Evolutionary conservation across 1,140 invertebrate genomes (phyloP).

Genomic region (Psix sp.): DNA sequence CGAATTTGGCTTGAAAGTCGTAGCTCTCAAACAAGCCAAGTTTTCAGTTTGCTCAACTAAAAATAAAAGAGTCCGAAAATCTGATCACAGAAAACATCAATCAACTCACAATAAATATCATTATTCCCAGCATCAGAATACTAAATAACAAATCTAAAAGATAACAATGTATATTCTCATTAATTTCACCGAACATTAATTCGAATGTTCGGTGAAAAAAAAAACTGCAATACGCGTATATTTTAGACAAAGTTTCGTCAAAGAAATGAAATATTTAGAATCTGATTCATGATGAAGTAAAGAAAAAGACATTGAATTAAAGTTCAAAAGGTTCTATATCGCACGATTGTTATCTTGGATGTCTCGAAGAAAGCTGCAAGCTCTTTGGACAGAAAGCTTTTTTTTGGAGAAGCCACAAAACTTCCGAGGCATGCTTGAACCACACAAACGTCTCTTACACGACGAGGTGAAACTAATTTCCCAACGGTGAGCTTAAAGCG

Average conservation of each 20-base stretch:
- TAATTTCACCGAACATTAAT: too few species aligned
- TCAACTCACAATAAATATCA: too few species aligned
- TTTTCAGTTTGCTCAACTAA: slow-evolving; percentile 16
- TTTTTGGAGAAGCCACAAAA: slow-evolving; percentile 46
- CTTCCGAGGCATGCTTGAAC: slow-evolving; percentile 44
- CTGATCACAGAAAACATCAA: slow-evolving; percentile 16
- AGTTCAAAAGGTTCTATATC: slow-evolving; percentile 4
- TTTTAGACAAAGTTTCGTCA: too few species aligned
- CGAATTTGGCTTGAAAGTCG: slow-evolving; percentile 53
- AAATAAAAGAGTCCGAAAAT: slow-evolving; percentile 31
- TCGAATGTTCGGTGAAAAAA: too few species aligned
- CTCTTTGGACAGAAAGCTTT: slow-evolving; percentile 21
- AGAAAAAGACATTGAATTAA: too few species aligned
- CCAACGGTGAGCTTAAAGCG: slow-evolving; percentile 58
- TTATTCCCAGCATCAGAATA: too few species aligned
- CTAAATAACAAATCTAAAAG: too few species aligned
- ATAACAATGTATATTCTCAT: too few species aligned
- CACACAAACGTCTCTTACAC: slow-evolving; percentile 51
- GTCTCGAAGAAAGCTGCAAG: slow-evolving; percentile 18
- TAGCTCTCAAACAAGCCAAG: slow-evolving; percentile 54
- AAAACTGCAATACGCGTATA: too few species aligned
- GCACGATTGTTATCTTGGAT: slow-evolving; percentile 16
- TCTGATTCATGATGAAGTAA: too few species aligned
- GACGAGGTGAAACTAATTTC: slow-evolving; percentile 60
- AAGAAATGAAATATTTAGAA: too few species aligned